Evolutionary conservation across 2,113 vertebrate species (phyloP), one percentile per base, ranked within the genome.

Genomic region (Oplegnathus fasciatus): DNA sequence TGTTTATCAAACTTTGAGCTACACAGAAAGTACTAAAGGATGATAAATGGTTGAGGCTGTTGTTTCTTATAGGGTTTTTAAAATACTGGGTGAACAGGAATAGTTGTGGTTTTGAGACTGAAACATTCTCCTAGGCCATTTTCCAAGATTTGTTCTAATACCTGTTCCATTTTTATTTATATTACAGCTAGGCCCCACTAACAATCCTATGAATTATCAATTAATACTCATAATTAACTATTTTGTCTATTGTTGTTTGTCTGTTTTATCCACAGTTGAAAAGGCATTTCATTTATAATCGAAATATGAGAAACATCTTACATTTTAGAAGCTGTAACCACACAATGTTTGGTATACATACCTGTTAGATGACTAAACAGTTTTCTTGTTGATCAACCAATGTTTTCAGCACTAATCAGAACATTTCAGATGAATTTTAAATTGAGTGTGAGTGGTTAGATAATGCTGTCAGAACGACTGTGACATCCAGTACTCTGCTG

Each of bases 401-500:
- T 54, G 1, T 24, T 54, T 61, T 48, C 9, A 65, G 40, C 4
- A 2, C 20, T 18, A 15, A 83, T 32, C 6, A 48, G 78, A 34
- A 66, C 10, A 2, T 60, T 52, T 52, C 20, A 48, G 26, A 34
- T 44, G 20, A 34, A 5, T 20, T 11, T 32, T 20, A 8, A 40
- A 52, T 81, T 6, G 0, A 61, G 48, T 64, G 13, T 17, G 66
- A 62, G 55, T 67, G 40, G 10, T 64, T 62, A 14, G 52, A 54
- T 73, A 75, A 54, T 78, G 42, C 11, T 77, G 30, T 40, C 34
- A 44, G 9, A n/a, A 66, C 32, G 78, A 8, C 70, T 80, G 74
- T 84, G 77, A 58, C 85, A 75, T 67, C 46, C 18, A 26, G 54
- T 75, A 5, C 61, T 75, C 17, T 44, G 50, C 55, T 84, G 79